These are phyloP conservation scores for Polypedilum vanderplanki DNA, from an alignment of 1,140 invertebrate genomes.

Conservation along the genomic window DNA sequence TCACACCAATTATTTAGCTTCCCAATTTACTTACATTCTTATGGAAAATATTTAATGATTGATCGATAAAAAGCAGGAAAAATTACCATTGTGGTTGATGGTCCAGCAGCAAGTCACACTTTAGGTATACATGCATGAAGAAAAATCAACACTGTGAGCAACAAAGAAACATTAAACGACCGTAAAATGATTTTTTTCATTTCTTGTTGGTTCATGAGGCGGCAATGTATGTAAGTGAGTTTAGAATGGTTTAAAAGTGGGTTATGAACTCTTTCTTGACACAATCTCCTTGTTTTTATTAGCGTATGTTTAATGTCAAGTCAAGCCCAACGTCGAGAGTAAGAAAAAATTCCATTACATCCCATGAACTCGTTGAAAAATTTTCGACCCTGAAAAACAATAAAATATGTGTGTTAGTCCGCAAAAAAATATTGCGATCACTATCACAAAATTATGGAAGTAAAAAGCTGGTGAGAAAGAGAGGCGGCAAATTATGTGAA, in stretches of 20 bases:
- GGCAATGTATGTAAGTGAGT: neutral
- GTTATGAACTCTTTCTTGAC: slow-evolving; percentile 12
- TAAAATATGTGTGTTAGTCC: neutral
- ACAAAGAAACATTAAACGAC: neutral
- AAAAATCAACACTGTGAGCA: neutral
- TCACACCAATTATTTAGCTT: neutral
- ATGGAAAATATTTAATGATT: neutral
- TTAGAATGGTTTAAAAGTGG: slow-evolving; percentile 12
- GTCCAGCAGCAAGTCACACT: neutral
- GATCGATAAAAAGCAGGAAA: slow-evolving; percentile 15
- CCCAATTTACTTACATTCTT: neutral
- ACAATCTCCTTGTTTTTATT: neutral
- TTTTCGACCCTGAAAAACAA: neutral
- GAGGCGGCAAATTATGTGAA: neutral
- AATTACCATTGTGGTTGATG: neutral
- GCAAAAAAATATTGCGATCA: neutral
- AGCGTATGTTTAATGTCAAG: neutral
- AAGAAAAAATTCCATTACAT: neutral
- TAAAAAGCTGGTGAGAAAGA: neutral
- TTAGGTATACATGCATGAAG: too few species aligned
- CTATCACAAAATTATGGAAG: neutral
- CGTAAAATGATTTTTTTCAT: neutral
- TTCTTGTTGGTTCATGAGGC: neutral
- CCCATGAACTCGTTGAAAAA: slow-evolving; percentile 10
- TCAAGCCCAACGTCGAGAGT: neutral